Conservation (phyloP, 2,113 vertebrate species). For the Vidua macroura region DNA sequence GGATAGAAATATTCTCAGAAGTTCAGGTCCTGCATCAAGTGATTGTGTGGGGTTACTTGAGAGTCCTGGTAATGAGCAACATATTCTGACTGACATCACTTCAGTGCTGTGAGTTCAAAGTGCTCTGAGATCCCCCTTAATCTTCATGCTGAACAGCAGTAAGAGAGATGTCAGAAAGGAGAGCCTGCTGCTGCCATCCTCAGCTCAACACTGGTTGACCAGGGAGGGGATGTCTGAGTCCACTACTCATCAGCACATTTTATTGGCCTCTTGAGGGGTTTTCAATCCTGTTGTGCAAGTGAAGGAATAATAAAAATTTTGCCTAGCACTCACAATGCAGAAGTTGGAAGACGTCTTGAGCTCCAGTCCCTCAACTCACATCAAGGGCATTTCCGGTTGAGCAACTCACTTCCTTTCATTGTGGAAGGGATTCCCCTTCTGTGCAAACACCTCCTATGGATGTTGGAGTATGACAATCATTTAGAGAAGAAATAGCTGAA, state of each 20-base stretch:
- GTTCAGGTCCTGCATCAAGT: not conserved
- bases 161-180: not conserved
- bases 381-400: not conserved
- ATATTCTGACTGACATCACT: not conserved
- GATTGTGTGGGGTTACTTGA: fast-evolving
- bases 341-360: not conserved
- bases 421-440: not conserved
- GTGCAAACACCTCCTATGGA: not conserved
- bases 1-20: not conserved
- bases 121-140: not conserved
- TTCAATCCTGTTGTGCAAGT: not conserved
- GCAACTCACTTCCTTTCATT: not conserved
- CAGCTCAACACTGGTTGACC: not conserved
- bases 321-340: not conserved
- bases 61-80: not conserved
- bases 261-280: not conserved
- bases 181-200: not conserved
- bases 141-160: not conserved
- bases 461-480: not conserved
- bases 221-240: not conserved
- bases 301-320: not conserved
- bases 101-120: not conserved
- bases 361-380: not conserved
- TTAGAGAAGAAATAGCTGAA: not conserved
- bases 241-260: not conserved